phyloP scores from a whole-genome alignment of 2,888 invertebrate species.

The Leptopterna dolabrata region DNA sequence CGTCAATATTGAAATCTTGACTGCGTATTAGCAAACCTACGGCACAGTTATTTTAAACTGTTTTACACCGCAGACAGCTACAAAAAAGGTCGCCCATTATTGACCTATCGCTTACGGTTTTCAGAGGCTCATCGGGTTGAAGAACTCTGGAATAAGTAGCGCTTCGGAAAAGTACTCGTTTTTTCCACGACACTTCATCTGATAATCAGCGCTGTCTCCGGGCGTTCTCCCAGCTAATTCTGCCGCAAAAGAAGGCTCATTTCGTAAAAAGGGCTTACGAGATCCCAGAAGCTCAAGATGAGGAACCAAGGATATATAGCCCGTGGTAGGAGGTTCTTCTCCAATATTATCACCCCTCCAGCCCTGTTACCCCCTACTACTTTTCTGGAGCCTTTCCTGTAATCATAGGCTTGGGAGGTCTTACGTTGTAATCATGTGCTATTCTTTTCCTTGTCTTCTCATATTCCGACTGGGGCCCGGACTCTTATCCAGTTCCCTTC shows the following conservation, averaged over 20 bases:
- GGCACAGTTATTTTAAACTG: background rate
- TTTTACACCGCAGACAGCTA: background rate
- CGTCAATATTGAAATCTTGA: too few species aligned
- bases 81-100: background rate
- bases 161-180: background rate
- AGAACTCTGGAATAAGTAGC: background rate
- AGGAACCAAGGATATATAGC: background rate
- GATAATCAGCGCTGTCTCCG: background rate
- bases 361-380: background rate
- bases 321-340: background rate
- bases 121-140: background rate
- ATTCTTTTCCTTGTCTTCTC: background rate
- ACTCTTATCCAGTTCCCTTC: background rate
- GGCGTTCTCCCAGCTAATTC: background rate
- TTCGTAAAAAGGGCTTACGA: background rate
- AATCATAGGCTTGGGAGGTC: background rate
- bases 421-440: constrained; percentile 2
- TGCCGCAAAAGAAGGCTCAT: background rate
- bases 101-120: background rate
- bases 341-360: constrained; percentile 7
- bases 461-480: background rate
- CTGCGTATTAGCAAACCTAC: too few species aligned
- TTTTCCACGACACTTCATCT: background rate
- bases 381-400: background rate
- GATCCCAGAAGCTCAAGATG: background rate